phyloP scores from a whole-genome alignment of 2,888 invertebrate genomes.

The Malthinus flaveolus region DNA sequence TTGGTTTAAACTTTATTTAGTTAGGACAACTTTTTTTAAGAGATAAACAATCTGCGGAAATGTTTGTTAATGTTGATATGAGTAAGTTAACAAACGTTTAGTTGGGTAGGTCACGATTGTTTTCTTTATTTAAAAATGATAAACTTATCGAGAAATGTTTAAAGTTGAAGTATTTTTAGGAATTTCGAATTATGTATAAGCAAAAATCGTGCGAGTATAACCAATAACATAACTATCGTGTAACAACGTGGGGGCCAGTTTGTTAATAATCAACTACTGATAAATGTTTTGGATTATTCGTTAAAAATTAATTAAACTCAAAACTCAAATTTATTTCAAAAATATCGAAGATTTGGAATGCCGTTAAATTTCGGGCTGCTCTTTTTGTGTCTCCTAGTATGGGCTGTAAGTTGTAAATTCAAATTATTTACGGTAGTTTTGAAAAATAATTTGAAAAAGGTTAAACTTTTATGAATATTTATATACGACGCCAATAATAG shows the following conservation, averaged over 20 bases:
- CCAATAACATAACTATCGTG: too few relatives aligned
- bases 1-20: background rate
- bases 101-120: conserved; percentile 29
- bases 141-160: conserved; percentile 4
- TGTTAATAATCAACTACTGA: too few relatives aligned
- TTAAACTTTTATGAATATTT: conserved; percentile 26
- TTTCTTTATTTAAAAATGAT: conserved; percentile 24
- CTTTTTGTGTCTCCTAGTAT: background rate
- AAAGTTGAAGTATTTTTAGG: too few relatives aligned
- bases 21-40: conserved; percentile 3
- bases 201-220: too few relatives aligned
- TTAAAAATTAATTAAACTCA: too few relatives aligned
- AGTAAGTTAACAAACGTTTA: conserved; percentile 19
- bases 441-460: conserved; percentile 11
- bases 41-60: conserved; percentile 23
- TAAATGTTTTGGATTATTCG: too few relatives aligned
- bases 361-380: too few relatives aligned
- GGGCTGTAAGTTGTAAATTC: too few relatives aligned
- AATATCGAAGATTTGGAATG: too few relatives aligned
- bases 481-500: conserved; percentile 4
- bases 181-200: too few relatives aligned
- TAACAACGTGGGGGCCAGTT: too few relatives aligned
- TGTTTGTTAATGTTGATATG: conserved; percentile 16
- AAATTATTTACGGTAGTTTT: background rate
- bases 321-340: background rate